Conservation (phyloP, 2,113 vertebrate species). For the Loxodonta africana region DNA sequence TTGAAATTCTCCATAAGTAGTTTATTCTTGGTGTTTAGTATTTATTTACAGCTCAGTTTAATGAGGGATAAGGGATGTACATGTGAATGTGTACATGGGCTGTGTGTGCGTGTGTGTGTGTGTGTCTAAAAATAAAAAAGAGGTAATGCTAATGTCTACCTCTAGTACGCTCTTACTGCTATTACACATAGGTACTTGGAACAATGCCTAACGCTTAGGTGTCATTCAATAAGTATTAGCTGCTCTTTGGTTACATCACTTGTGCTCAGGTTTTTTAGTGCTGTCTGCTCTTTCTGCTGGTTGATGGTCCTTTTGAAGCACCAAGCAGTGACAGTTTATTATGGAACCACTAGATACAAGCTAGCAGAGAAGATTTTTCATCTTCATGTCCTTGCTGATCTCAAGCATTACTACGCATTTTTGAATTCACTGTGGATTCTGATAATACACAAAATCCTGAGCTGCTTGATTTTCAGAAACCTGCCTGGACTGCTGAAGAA, state of each 20-base stretch:
- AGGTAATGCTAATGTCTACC: background rate
- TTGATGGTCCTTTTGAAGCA: background rate
- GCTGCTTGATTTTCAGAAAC: conserved; percentile 11
- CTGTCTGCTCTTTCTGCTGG: background rate
- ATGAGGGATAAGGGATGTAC: background rate
- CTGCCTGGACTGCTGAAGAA: background rate
- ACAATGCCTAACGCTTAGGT: background rate
- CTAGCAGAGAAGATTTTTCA: conserved; percentile 51
- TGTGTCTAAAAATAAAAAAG: background rate
- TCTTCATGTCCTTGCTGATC: conserved; percentile 6
- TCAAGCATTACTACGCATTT: conserved; percentile 3
- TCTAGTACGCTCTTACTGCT: background rate
- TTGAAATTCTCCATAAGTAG: background rate
- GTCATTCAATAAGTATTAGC: background rate
- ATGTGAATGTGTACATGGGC: background rate
- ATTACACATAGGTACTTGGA: background rate
- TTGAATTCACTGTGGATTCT: conserved; percentile 46
- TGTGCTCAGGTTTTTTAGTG: background rate
- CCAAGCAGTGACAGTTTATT: background rate
- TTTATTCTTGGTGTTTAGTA: background rate
- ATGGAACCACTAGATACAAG: background rate
- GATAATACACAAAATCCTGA: background rate
- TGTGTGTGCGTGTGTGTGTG: background rate
- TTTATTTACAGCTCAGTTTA: background rate
- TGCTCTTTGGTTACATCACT: background rate